Percentiles rank a stretch among this genome's conserved stretches.
Conservation (phyloP, 37 sponge, comb jelly and placozoan genomes). For the Crambe crambe region DNA sequence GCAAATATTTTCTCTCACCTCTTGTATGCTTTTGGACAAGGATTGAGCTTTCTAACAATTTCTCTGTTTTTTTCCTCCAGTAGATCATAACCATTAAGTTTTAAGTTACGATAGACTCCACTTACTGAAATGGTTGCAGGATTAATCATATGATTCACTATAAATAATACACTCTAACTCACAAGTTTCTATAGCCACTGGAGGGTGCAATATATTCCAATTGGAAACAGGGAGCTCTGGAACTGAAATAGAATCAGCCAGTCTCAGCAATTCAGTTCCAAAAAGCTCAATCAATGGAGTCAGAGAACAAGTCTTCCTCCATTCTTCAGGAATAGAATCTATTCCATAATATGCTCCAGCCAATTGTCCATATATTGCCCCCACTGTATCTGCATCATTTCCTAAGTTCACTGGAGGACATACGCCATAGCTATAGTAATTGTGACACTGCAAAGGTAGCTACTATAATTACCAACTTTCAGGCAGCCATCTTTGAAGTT, state of each 20-base stretch:
- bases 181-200: background rate
- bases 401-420: conserved; percentile 74
- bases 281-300: conserved; percentile 64
- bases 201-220: conserved; percentile 6
- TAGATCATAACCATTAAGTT: conserved; percentile 55
- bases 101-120: conserved; percentile 34
- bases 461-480: conserved; percentile 45
- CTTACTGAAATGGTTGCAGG: conserved; percentile 21
- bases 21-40: conserved; percentile 76
- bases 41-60: conserved; percentile 52
- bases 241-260: conserved; percentile 27
- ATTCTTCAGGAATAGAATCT: conserved; percentile 71
- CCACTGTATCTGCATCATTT: conserved; percentile 86
- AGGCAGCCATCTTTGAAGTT: conserved; percentile 90
- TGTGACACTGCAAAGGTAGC: background rate
- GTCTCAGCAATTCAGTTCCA: conserved; percentile 56
- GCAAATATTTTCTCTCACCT: conserved; percentile 15
- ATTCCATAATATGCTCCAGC: conserved; percentile 90
- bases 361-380: conserved; percentile 88
- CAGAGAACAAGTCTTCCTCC: conserved; percentile 65
- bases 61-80: conserved; percentile 65
- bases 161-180: no score
- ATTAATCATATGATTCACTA: background rate
- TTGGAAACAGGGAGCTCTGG: background rate
- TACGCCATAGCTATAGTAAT: no score